Evolutionary conservation across 2,113 vertebrate species (phyloP).

Genomic region (Varanus komodoensis): DNA sequence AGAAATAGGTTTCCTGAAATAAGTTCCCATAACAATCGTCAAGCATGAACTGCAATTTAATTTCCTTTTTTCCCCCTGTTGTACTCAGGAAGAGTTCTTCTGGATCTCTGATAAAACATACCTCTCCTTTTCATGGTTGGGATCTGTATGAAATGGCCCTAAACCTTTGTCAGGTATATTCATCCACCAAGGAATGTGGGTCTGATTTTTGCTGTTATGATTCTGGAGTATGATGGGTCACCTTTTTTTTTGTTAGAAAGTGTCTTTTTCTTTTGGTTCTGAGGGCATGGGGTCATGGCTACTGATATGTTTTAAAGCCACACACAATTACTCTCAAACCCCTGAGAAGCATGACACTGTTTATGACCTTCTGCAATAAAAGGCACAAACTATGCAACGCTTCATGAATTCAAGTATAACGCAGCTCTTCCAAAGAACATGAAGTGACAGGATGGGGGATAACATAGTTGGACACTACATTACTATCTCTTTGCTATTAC

Average conservation of each 20-base stretch:
- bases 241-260: constrained; percentile 56
- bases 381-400: constrained; percentile 56
- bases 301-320: constrained; percentile 76
- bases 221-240: constrained; percentile 57
- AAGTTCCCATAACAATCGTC: too few relatives aligned
- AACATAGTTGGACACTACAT: constrained; percentile 73
- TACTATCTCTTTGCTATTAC: constrained; percentile 53
- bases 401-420: constrained; percentile 69
- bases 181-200: constrained; percentile 12
- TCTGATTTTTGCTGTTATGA: constrained; percentile 48
- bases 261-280: constrained; percentile 59
- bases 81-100: too few relatives aligned
- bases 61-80: too few relatives aligned
- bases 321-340: constrained; percentile 76
- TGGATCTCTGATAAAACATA: too few relatives aligned
- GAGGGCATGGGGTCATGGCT: constrained; percentile 65
- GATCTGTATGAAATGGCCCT: neutral
- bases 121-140: too few relatives aligned
- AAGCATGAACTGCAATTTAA: too few relatives aligned
- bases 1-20: too few relatives aligned
- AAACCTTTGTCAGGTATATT: constrained; percentile 30
- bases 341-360: constrained; percentile 68
- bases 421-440: constrained; percentile 62
- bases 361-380: constrained; percentile 74
- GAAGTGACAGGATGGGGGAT: constrained; percentile 50